A percentile compares a stretch with the other conserved stretches of the same genome.
These are phyloP conservation scores for Caranx melampygus DNA, from an alignment of 2,113 vertebrate genomes.

Conservation along the genomic window DNA sequence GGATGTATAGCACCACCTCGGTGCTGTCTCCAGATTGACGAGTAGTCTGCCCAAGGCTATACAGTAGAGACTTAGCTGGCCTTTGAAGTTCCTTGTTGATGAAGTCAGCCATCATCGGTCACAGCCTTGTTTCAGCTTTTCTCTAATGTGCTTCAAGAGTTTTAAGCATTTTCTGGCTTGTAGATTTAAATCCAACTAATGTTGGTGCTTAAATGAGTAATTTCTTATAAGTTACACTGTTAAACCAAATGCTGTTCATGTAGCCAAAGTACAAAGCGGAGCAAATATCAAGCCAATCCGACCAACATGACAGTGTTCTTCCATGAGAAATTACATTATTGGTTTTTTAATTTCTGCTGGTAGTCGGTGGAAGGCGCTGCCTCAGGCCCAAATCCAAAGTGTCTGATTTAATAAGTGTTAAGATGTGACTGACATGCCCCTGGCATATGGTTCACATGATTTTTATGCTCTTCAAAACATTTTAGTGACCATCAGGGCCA, in stretches of 20 bases:
- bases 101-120: slow-evolving; percentile 54
- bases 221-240: slow-evolving; percentile 30
- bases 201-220: slow-evolving; percentile 9
- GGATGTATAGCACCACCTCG: slow-evolving; percentile 71
- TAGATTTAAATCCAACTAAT: slow-evolving; percentile 31
- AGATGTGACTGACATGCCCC: slow-evolving; percentile 31
- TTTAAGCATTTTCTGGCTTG: slow-evolving; percentile 45
- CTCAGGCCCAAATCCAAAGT: slow-evolving; percentile 7
- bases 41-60: slow-evolving; percentile 58
- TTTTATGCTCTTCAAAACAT: slow-evolving; percentile 30
- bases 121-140: slow-evolving; percentile 42
- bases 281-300: neutral
- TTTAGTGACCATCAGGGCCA: slow-evolving; percentile 38
- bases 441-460: slow-evolving; percentile 46
- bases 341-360: slow-evolving; percentile 31
- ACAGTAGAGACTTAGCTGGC: slow-evolving; percentile 45
- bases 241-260: slow-evolving; percentile 14
- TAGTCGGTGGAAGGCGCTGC: slow-evolving; percentile 14
- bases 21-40: slow-evolving; percentile 70
- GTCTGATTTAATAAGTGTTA: slow-evolving; percentile 40
- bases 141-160: slow-evolving; percentile 28
- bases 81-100: slow-evolving; percentile 71
- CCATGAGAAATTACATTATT: slow-evolving; percentile 36
- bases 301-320: slow-evolving; percentile 18
- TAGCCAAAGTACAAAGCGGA: slow-evolving; percentile 28